Conservation (phyloP, 2,797 vertebrate genomes). For the Mareca strepera region DNA sequence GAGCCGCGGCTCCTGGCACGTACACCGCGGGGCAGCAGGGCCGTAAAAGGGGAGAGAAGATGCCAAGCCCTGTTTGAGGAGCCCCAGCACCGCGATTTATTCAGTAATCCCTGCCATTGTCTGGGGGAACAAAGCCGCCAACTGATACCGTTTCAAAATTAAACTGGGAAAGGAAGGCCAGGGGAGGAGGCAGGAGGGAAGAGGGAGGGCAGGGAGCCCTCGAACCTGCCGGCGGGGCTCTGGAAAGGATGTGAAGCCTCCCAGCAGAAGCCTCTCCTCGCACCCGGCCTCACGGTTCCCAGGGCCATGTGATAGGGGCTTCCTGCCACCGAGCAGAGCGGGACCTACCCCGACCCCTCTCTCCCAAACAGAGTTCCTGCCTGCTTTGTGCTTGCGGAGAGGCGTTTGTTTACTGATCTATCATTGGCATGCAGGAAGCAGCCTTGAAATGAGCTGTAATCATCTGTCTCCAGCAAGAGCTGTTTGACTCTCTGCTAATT, state of each 20-base stretch:
- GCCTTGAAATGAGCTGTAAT: conserved; percentile 76
- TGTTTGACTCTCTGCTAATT: conserved; percentile 77
- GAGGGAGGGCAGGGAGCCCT: neutral
- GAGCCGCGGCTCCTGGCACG: fast-evolving
- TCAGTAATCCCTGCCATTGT: conserved; percentile 29
- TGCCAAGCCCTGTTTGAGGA: neutral
- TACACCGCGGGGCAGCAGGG: neutral
- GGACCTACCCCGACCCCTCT: conserved; percentile 67
- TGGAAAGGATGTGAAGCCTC: conserved; percentile 62
- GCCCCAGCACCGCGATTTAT: neutral
- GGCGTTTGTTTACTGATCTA: conserved; percentile 78
- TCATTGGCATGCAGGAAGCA: conserved; percentile 75
- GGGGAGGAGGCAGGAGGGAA: neutral
- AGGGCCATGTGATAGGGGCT: conserved; percentile 69
- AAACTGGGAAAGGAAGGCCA: conserved; percentile 54
- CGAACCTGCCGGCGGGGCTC: conserved; percentile 6
- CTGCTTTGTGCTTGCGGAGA: conserved; percentile 63
- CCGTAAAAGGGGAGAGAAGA: neutral
- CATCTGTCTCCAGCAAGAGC: conserved; percentile 80
- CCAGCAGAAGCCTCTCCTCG: conserved; percentile 24
- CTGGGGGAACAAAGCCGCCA: conserved; percentile 41
- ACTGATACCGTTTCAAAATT: conserved; percentile 16
- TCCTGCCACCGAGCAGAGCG: conserved; percentile 57
- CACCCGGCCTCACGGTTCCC: conserved; percentile 62
- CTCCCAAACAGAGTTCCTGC: conserved; percentile 67